These are phyloP conservation scores for Stenichneumon culpator DNA, from an alignment of 2,888 invertebrate genomes.

Conservation along the genomic window DNA sequence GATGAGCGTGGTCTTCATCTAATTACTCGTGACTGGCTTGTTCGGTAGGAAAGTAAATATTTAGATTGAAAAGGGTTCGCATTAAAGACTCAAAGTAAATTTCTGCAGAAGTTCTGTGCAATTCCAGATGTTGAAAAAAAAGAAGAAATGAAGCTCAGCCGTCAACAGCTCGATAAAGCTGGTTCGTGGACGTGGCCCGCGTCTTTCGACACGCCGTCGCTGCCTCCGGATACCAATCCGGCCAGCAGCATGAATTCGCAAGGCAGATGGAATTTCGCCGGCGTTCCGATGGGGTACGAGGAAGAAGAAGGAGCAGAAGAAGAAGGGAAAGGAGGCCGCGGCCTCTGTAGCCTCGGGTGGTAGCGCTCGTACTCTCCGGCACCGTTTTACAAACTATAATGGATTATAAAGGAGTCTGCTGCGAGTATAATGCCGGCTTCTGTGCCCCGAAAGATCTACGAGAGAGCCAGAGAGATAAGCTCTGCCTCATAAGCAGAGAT, in stretches of 20 bases:
- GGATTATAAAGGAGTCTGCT: constrained; percentile 75
- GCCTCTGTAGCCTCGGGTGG: constrained; percentile 33
- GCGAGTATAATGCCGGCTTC: constrained; percentile 72
- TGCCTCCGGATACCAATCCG: neutral
- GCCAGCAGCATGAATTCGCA: constrained; percentile 40
- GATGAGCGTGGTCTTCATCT: too few species aligned
- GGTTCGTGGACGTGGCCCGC: neutral
- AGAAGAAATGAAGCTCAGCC: neutral
- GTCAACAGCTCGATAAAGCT: neutral
- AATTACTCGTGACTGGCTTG: too few species aligned
- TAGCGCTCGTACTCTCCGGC: constrained; percentile 18
- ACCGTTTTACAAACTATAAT: constrained; percentile 76
- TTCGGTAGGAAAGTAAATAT: too few species aligned
- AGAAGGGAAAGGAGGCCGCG: constrained; percentile 32
- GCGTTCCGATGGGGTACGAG: constrained; percentile 20
- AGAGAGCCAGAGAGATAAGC: constrained; percentile 75
- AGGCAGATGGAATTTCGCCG: constrained; percentile 50
- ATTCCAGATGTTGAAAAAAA: neutral
- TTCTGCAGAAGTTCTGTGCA: neutral
- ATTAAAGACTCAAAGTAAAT: too few species aligned
- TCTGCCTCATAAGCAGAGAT: constrained; percentile 79
- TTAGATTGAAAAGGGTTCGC: too few species aligned
- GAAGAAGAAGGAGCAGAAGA: neutral
- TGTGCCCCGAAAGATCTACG: constrained; percentile 76
- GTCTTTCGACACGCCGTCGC: neutral